Percentiles rank a stretch among this genome's conserved stretches.
Conservation (phyloP, 2,888 invertebrate species). For the Tribolium freemani region DNA sequence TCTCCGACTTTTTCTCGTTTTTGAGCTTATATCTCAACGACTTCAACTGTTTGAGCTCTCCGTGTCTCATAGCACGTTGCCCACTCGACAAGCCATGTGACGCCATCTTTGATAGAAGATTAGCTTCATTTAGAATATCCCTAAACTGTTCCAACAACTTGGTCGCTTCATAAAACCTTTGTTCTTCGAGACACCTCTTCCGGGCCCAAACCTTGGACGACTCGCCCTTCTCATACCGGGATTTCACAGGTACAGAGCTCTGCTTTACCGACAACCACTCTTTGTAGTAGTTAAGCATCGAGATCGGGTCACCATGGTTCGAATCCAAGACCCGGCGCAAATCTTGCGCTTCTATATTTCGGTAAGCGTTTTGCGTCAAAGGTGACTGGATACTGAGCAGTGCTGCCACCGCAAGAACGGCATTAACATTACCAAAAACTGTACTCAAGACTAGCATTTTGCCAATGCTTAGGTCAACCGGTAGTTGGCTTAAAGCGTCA, state of each 20-base stretch:
- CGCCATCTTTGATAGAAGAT: slow-evolving; percentile 59
- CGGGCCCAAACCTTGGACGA: slow-evolving; percentile 87
- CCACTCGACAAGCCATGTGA: slow-evolving; percentile 71
- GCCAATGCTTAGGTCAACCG: slow-evolving; percentile 94
- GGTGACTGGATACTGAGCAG: slow-evolving; percentile 94
- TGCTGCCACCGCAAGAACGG: slow-evolving; percentile 91
- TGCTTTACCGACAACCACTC: slow-evolving; percentile 90
- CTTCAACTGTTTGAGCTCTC: slow-evolving; percentile 89
- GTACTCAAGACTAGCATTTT: slow-evolving; percentile 96
- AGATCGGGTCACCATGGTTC: slow-evolving; percentile 96
- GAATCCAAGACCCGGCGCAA: slow-evolving; percentile 87
- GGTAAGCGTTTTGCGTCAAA: slow-evolving; percentile 89
- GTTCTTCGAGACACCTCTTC: slow-evolving; percentile 93
- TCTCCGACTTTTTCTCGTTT: slow-evolving; percentile 75
- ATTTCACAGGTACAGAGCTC: slow-evolving; percentile 54
- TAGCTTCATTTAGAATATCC: slow-evolving; percentile 78
- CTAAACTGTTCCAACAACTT: slow-evolving; percentile 93
- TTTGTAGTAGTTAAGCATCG: slow-evolving; percentile 87
- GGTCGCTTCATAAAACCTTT: slow-evolving; percentile 95
- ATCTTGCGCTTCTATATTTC: slow-evolving; percentile 87
- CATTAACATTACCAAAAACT: slow-evolving; percentile 89
- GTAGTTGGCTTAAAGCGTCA: slow-evolving; percentile 87
- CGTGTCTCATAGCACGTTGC: slow-evolving; percentile 87
- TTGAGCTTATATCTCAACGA: slow-evolving; percentile 72
- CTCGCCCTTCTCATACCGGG: slow-evolving; percentile 53